Evolutionary conservation across 2,113 vertebrate species (phyloP), one percentile per base, ranked within the genome.

Genomic region (Anguilla rostrata): DNA sequence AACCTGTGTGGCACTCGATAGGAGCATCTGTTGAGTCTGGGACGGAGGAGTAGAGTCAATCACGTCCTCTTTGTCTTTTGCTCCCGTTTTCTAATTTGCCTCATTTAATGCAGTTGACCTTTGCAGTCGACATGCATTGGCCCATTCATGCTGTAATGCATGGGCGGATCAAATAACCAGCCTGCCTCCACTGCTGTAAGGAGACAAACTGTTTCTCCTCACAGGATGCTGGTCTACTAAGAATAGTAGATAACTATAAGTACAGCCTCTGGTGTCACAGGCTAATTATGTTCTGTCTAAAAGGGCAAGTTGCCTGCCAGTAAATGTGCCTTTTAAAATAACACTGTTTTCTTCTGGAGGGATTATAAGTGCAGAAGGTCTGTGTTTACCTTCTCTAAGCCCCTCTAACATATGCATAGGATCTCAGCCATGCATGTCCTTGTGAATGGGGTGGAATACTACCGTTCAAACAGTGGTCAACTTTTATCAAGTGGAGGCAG

Each of bases 171-270:
- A 39, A 86, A 78, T 89, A 78, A 89, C 84, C 60, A 66, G 83
- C 83, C 83, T 14, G 40, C 40, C 78, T 82, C 81, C 71, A 14
- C 57, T 29, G 39, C 78, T 86, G 40, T 2, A 8, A 49, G 40
- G 79, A 78, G 39, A 57, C 84, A 78, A 78, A 84, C 60, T 0
- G 82, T 56, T 34, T 60, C 85, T 90, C 85, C 81, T 83, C 39
- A 22, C 39, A 26, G 22, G 78, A 86, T 66, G 80, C 43, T 20
- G 56, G 1, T 3, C 86, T 46, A 34, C 89, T 89, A 89, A 90
- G 84, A 91, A 90, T 88, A 93, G 86, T 79, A 20, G 57, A n/a
- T 14, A 43, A 85, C 40, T 20, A 82, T 82, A 71, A 85, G 82
- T 39, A 87, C 82, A 39, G 7, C 39, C 81, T 40, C 22, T 39